Conservation (phyloP, 2,113 vertebrate species). For the Isurus oxyrinchus region DNA sequence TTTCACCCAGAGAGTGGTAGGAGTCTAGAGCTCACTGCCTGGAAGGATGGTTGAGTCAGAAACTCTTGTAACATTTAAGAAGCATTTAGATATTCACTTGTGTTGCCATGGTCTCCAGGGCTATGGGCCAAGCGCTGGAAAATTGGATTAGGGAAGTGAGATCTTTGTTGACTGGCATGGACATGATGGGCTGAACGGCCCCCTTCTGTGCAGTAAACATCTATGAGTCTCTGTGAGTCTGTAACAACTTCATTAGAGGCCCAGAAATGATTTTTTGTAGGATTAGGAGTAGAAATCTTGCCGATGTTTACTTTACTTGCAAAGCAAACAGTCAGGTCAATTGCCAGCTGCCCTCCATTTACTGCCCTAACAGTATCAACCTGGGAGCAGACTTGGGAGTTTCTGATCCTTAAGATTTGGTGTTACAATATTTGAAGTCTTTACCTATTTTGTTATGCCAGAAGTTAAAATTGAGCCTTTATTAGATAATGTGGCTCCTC, state of each 20-base stretch:
- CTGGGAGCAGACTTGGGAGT: not conserved
- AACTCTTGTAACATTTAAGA: too few species aligned
- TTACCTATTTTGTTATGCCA: not conserved
- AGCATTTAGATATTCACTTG: too few species aligned
- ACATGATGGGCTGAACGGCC: too few species aligned
- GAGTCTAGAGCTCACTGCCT: too few species aligned
- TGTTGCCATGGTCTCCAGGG: too few species aligned
- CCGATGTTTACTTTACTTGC: not conserved
- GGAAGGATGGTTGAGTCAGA: too few species aligned
- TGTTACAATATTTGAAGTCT: not conserved
- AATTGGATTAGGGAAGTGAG: too few species aligned
- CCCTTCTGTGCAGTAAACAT: too few species aligned
- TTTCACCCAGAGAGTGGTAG: too few species aligned
- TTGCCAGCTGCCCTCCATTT: not conserved
- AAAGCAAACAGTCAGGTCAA: not conserved
- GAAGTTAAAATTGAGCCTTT: not conserved
- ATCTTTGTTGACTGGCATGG: too few species aligned
- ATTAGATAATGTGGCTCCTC: not conserved
- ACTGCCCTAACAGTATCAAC: not conserved
- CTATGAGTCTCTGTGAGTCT: too few species aligned
- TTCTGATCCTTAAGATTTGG: not conserved
- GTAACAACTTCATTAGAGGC: not conserved
- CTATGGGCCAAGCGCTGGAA: too few species aligned
- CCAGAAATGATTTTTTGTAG: not conserved
- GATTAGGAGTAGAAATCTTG: not conserved